Evolutionary conservation across 2,797 vertebrate genomes (phyloP).

Genomic region (Poeciliopsis presidionis): DNA sequence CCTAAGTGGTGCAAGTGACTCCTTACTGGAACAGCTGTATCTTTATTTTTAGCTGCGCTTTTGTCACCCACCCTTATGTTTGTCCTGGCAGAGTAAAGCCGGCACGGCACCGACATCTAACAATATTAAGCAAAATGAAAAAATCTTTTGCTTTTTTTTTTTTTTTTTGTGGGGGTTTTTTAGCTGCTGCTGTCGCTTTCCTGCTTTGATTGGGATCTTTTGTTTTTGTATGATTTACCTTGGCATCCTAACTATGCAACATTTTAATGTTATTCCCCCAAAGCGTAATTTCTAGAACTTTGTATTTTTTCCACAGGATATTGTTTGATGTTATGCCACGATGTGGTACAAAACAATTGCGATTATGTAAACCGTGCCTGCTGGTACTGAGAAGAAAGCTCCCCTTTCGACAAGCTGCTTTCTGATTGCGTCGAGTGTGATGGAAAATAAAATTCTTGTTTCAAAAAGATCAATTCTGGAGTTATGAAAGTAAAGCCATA

Average conservation of each 20-base stretch:
- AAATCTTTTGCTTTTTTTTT: background rate
- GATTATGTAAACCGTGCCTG: background rate
- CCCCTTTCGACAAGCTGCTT: background rate
- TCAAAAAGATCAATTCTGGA: background rate
- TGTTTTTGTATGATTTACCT: background rate
- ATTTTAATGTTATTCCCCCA: background rate
- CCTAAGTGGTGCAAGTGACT: background rate
- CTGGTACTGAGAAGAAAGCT: background rate
- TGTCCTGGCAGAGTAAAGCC: background rate
- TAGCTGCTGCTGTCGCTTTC: background rate
- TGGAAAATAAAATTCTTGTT: background rate
- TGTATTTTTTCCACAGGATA: background rate
- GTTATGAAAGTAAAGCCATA: background rate
- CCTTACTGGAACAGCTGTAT: constrained; percentile 7
- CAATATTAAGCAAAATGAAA: background rate
- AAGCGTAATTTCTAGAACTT: background rate
- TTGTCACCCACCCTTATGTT: constrained; percentile 19
- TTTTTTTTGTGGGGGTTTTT: background rate
- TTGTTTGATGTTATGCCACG: background rate
- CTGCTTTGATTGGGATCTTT: background rate
- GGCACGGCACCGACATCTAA: background rate
- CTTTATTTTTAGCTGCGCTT: constrained; percentile 4
- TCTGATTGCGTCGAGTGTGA: background rate
- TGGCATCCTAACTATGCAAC: background rate
- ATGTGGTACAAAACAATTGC: background rate